phyloP scores from a whole-genome alignment of 53 echinoderm and acorn worm genomes.

The Mesocentrotus franciscanus region DNA sequence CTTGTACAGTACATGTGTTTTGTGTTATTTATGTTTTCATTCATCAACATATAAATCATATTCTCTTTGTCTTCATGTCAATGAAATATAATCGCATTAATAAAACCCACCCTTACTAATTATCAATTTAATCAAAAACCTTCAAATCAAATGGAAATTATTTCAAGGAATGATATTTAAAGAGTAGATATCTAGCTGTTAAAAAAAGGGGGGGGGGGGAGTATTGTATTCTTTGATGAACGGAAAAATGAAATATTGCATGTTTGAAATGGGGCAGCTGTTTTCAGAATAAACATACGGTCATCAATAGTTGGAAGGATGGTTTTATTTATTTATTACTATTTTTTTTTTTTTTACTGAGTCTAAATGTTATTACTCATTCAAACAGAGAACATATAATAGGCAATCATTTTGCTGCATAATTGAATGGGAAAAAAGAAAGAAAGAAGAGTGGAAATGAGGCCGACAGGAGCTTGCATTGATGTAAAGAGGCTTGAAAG shows the following conservation, averaged over 20 bases:
- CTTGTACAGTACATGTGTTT: background rate
- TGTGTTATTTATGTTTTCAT: slow-evolving; percentile 35
- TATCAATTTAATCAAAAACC: background rate
- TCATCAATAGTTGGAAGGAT: background rate
- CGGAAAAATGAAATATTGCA: too few species aligned
- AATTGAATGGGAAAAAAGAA: background rate
- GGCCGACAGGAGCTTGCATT: background rate
- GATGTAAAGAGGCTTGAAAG: background rate
- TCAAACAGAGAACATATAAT: background rate
- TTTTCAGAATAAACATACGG: background rate
- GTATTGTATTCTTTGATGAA: background rate
- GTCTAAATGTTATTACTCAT: background rate
- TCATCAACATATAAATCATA: background rate
- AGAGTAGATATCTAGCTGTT: background rate
- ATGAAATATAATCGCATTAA: background rate
- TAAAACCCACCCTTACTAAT: background rate
- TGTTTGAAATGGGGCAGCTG: too few species aligned
- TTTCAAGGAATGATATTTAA: background rate
- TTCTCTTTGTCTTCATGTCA: background rate
- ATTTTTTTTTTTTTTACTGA: too few species aligned
- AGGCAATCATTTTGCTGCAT: background rate
- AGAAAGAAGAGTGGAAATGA: background rate
- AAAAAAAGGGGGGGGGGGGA: background rate
- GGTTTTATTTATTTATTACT: too few species aligned
- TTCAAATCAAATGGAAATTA: background rate